phyloP scores from a whole-genome alignment of 2,888 invertebrate species.

The Nasonovia ribisnigri region DNA sequence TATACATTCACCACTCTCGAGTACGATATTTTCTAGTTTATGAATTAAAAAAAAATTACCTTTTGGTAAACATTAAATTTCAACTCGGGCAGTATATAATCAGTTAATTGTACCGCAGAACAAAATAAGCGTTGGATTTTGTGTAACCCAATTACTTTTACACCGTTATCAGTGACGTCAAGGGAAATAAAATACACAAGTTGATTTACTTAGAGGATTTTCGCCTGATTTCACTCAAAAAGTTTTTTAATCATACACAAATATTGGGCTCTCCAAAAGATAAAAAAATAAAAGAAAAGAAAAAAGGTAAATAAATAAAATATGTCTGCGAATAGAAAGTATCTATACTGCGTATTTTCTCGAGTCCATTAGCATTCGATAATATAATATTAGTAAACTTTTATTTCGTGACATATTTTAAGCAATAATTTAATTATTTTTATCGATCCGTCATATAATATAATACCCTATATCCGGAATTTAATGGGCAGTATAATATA shows the following conservation, averaged over 20 bases:
- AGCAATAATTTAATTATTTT: slow-evolving; percentile 32
- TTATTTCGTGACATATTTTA: not conserved
- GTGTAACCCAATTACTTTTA: slow-evolving; percentile 33
- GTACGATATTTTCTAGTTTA: not conserved
- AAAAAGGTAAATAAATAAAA: slow-evolving; percentile 14
- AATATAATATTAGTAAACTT: not conserved
- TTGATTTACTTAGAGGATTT: slow-evolving; percentile 35
- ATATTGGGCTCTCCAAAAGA: slow-evolving; percentile 24
- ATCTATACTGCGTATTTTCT: not conserved
- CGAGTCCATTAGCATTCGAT: slow-evolving; percentile 1
- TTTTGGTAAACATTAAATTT: slow-evolving; percentile 1
- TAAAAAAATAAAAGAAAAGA: not conserved
- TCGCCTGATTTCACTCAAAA: slow-evolving; percentile 40
- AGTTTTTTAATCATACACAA: slow-evolving; percentile 56
- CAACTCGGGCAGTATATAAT: not conserved
- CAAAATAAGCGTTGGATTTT: not conserved
- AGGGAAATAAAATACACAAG: slow-evolving; percentile 25
- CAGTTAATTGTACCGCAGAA: slow-evolving; percentile 31
- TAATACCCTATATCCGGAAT: not conserved
- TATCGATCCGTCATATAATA: not conserved
- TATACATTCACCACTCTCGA: not conserved
- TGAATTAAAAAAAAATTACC: not conserved
- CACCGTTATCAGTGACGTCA: slow-evolving; percentile 19
- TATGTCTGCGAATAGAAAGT: not conserved
- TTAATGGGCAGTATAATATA: not conserved